These are phyloP conservation scores for Pseudochirops cupreus DNA, from an alignment of 2,797 vertebrate genomes.

Conservation along the genomic window DNA sequence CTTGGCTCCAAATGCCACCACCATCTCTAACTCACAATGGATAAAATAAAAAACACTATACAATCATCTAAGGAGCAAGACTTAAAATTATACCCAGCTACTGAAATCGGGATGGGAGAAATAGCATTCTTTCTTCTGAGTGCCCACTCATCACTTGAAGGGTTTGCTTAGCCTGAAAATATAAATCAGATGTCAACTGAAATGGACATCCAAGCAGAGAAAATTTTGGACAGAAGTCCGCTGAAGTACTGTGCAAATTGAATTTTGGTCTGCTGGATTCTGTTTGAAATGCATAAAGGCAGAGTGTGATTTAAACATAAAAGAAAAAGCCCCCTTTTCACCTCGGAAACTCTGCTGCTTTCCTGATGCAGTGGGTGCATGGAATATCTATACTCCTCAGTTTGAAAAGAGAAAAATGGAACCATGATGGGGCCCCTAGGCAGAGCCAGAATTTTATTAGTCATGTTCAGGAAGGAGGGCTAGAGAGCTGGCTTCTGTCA, in stretches of 20 bases:
- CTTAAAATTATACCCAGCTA: not conserved
- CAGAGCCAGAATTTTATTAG: conserved; percentile 45
- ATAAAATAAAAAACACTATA: not conserved
- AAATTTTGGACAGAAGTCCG: not conserved
- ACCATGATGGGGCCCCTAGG: conserved; percentile 30
- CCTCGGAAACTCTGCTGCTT: conserved; percentile 27
- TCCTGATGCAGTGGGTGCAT: not conserved
- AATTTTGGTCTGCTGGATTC: conserved; percentile 29
- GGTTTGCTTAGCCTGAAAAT: not conserved
- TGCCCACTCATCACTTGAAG: not conserved
- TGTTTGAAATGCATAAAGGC: conserved; percentile 29
- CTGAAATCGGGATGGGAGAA: not conserved
- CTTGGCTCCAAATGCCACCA: not conserved
- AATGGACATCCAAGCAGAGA: not conserved
- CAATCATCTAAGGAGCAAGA: not conserved
- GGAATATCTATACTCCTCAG: conserved; percentile 32
- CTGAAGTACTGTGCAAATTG: conserved; percentile 7
- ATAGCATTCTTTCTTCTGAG: not conserved
- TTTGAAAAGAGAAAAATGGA: conserved; percentile 31
- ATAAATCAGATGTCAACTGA: not conserved
- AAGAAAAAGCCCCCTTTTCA: conserved; percentile 42
- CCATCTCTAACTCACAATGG: not conserved
- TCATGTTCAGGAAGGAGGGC: conserved; percentile 6
- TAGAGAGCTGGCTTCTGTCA: conserved; percentile 23
- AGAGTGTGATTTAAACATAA: conserved; percentile 25